A percentile compares a stretch with the other conserved stretches of the same genome.
Evolutionary conservation across 1,140 invertebrate genomes (phyloP).

Genomic region (Drosophila willistoni): DNA sequence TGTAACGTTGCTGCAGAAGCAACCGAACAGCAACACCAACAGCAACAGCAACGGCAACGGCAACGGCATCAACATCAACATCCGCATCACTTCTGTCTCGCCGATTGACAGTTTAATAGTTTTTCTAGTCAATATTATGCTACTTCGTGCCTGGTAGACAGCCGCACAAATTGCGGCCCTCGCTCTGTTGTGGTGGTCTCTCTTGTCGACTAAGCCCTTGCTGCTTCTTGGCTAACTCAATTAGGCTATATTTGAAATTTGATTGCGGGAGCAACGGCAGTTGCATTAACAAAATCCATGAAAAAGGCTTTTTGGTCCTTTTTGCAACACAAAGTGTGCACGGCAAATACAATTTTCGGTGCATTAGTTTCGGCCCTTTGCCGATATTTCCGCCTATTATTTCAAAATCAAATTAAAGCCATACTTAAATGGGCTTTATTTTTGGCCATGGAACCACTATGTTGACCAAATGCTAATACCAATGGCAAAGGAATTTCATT

Average conservation of each 20-base stretch:
- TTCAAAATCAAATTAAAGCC: conserved; percentile 22
- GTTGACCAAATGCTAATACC: neutral
- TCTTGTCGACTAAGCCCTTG: neutral
- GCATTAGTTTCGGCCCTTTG: conserved; percentile 46
- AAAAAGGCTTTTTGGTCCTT: neutral
- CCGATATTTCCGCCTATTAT: too few relatives aligned
- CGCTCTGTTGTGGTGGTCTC: neutral
- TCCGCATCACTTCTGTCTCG: conserved; percentile 4
- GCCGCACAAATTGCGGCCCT: conserved; percentile 39
- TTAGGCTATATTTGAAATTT: conserved; percentile 69
- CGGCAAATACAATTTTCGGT: conserved; percentile 62
- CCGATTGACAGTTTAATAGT: conserved; percentile 78
- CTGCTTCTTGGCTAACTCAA: conserved; percentile 51
- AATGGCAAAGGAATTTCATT: neutral
- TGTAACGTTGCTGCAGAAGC: too few relatives aligned
- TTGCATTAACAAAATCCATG: conserved; percentile 1
- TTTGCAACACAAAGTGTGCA: conserved; percentile 58
- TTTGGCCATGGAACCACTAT: neutral
- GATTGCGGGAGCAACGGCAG: conserved; percentile 44
- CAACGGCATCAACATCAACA: neutral
- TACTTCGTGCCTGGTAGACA: conserved; percentile 52
- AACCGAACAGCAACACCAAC: neutral
- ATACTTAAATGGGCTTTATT: neutral
- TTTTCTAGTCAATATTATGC: conserved; percentile 74
- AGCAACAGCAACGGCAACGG: neutral